These are phyloP conservation scores for Apogon hyalosoma DNA, from an alignment of 2,797 vertebrate genomes.

Conservation along the genomic window DNA sequence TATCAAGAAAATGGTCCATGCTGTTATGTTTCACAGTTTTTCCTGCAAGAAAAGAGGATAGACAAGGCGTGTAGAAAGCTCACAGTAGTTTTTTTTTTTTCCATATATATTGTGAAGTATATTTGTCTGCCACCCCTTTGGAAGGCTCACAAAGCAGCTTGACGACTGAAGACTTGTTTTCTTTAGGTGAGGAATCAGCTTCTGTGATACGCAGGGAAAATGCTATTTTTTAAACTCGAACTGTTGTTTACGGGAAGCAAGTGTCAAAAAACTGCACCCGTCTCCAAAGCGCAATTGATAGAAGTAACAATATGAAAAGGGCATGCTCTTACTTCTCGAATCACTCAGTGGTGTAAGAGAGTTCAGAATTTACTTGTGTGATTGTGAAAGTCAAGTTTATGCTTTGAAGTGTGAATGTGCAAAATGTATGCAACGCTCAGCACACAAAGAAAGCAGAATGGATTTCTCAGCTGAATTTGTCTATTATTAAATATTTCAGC, in stretches of 20 bases:
- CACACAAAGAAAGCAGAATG: constrained; percentile 46
- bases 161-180: constrained; percentile 65
- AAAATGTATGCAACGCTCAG: constrained; percentile 57
- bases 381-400: constrained; percentile 55
- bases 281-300: constrained; percentile 65
- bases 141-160: constrained; percentile 57
- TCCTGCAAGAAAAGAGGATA: constrained; percentile 28
- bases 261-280: constrained; percentile 63
- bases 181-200: constrained; percentile 58
- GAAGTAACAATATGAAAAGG: constrained; percentile 60
- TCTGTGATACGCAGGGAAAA: constrained; percentile 50
- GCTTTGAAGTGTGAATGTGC: constrained; percentile 61
- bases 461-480: constrained; percentile 64
- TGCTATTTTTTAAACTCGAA: constrained; percentile 49
- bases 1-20: constrained; percentile 35
- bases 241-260: constrained; percentile 69
- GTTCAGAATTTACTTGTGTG: constrained; percentile 55
- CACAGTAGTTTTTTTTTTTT: constrained; percentile 23
- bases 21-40: constrained; percentile 34
- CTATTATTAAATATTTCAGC: constrained; percentile 67
- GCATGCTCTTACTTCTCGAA: constrained; percentile 51
- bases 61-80: constrained; percentile 18
- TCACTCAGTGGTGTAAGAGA: constrained; percentile 47
- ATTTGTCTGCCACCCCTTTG: constrained; percentile 59
- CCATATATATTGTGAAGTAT: constrained; percentile 43